Conservation (phyloP, 2,113 vertebrate species). For the Laticauda colubrina region DNA sequence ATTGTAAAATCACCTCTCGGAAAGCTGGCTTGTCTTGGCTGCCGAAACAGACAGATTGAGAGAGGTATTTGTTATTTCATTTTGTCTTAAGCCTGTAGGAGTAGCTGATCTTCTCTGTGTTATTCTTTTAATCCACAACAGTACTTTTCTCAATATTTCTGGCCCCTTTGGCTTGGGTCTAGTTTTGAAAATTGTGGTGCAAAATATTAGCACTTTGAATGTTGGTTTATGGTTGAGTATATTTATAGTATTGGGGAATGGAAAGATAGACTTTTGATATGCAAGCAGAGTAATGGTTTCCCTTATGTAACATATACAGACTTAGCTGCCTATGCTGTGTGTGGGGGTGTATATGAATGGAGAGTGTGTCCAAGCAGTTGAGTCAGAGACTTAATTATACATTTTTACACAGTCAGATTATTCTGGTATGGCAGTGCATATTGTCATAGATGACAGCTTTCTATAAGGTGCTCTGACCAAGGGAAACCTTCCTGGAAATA, state of each 20-base stretch:
- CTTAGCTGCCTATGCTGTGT: slow-evolving; percentile 22
- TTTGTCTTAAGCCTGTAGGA: not conserved
- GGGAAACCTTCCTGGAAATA: slow-evolving; percentile 18
- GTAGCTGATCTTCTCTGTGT: not conserved
- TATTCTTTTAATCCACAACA: slow-evolving; percentile 21
- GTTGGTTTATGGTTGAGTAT: slow-evolving; percentile 44
- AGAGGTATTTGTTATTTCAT: not conserved
- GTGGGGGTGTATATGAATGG: slow-evolving; percentile 58
- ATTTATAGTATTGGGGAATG: slow-evolving; percentile 45
- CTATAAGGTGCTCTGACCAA: slow-evolving; percentile 13
- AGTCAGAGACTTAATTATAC: slow-evolving; percentile 56
- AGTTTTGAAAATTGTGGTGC: slow-evolving; percentile 2
- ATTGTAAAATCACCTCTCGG: slow-evolving; percentile 79
- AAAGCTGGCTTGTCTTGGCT: slow-evolving; percentile 91
- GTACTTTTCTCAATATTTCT: not conserved
- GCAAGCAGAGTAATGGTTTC: slow-evolving; percentile 36
- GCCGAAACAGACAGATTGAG: slow-evolving; percentile 35
- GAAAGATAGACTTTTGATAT: slow-evolving; percentile 51
- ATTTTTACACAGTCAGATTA: slow-evolving; percentile 55
- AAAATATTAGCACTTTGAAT: slow-evolving; percentile 27
- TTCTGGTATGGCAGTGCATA: slow-evolving; percentile 54
- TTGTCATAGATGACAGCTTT: slow-evolving; percentile 36
- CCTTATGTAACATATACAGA: slow-evolving; percentile 43
- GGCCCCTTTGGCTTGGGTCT: not conserved
- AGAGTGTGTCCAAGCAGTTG: slow-evolving; percentile 56